Percentiles rank a stretch among this genome's conserved stretches.
These are phyloP conservation scores for Hippoglossus stenolepis DNA, from an alignment of 2,113 vertebrate species.

Conservation along the genomic window DNA sequence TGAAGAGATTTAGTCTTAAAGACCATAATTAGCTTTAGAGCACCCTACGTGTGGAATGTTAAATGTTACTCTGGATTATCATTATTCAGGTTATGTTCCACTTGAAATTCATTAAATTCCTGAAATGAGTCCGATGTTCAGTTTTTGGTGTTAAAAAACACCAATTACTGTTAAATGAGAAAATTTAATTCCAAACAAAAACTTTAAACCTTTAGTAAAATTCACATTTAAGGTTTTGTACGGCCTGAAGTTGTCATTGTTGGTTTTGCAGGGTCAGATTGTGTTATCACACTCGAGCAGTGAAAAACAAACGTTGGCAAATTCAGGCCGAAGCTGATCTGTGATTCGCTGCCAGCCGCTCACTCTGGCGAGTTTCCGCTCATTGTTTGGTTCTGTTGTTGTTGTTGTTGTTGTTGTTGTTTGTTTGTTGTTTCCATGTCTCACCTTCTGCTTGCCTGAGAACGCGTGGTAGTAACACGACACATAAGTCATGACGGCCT, in stretches of 20 bases:
- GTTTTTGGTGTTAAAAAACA: no score
- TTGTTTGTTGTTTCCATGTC: conserved; percentile 49
- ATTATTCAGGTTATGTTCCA: not conserved
- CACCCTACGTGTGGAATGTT: not conserved
- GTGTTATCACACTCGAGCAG: not conserved
- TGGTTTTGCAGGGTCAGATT: not conserved
- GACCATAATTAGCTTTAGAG: not conserved
- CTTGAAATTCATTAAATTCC: no score
- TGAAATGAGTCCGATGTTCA: no score
- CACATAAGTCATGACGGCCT: conserved; percentile 99
- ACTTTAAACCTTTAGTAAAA: not conserved
- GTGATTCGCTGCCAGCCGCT: conserved; percentile 6
- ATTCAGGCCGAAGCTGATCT: not conserved
- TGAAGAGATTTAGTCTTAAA: not conserved
- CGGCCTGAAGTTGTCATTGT: not conserved
- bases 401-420: not conserved
- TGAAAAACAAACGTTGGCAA: conserved; percentile 7
- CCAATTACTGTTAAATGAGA: not conserved
- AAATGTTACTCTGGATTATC: not conserved
- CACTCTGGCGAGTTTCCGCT: not conserved
- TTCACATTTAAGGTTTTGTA: not conserved
- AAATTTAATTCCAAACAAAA: no score
- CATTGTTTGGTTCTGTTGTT: conserved; percentile 10
- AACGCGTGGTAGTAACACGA: conserved; percentile 99
- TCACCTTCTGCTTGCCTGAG: conserved; percentile 99